phyloP scores from a whole-genome alignment of 2,113 vertebrate genomes.

The Pandion haliaetus region DNA sequence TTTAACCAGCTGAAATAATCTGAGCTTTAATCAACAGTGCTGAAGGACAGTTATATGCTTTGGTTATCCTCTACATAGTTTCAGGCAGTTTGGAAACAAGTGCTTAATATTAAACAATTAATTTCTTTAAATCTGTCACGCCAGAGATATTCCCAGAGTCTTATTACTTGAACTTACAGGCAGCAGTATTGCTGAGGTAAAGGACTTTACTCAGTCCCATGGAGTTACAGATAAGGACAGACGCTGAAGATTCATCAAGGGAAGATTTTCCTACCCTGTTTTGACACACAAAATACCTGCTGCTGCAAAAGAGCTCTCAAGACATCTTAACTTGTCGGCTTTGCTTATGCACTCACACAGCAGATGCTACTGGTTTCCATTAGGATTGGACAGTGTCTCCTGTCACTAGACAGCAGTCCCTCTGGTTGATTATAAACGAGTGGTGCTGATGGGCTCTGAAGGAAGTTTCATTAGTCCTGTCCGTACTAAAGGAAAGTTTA shows the following conservation, averaged over 20 bases:
- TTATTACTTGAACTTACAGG: not conserved
- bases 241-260: not conserved
- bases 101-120: not conserved
- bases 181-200: not conserved
- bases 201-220: not conserved
- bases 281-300: not conserved
- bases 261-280: not conserved
- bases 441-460: conserved; percentile 18
- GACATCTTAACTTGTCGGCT: not conserved
- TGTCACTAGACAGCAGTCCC: not conserved
- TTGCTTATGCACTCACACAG: not conserved
- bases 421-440: not conserved
- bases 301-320: not conserved
- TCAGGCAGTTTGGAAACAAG: not conserved
- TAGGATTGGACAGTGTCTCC: not conserved
- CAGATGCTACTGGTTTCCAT: not conserved
- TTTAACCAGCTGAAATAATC: not conserved
- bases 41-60: not conserved
- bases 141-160: not conserved
- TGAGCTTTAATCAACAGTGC: not conserved
- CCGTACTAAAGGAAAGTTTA: not conserved
- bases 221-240: not conserved
- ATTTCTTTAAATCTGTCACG: not conserved
- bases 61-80: not conserved
- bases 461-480: conserved; percentile 31